Evolutionary conservation across 2,113 vertebrate genomes (phyloP), one percentile per base, ranked within the genome.

Genomic region (Pelecanus crispus): DNA sequence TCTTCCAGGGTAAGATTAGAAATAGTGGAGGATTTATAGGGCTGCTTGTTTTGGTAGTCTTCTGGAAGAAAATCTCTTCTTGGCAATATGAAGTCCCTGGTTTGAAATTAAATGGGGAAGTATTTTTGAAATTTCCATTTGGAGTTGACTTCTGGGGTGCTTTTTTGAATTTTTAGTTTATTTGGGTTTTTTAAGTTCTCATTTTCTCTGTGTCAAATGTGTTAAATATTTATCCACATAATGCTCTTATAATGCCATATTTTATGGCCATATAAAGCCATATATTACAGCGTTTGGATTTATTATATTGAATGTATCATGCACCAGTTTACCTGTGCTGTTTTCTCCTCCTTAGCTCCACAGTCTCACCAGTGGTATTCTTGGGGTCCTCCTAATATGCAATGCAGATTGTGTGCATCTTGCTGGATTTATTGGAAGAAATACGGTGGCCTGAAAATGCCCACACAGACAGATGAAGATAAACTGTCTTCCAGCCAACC

Each of bases 381-480:
- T 25, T 99, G 99, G 99, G 99, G 99, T n/a, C 99, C 99, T 81
- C 99, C 99, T 13, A 99, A 99, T 97, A 99, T 99, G 99, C 99
- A 99, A 4, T 99, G 99, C 95, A 99, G 99, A 87, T 97, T 99
- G 94, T 99, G 99, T 84, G 99, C 99, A 34, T 98, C 99, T 93
- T 99, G 99, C 97, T 99, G 99, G 99, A 99, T 99, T 97, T 99
- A 99, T 94, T 99, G 99, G 99, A 99, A 99, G 98, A 99, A 99
- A 97, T 99, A 99, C 1, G 99, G 99, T 63, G 99, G 99, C 82
- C 98, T 99, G 95, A 99, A 99, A 98, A 99, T 99, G 99, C 99
- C 99, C 28, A 99, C 99, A 91, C 98, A 99, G 96, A 99, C 99
- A 56, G 99, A 99, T 70, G 99, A 98, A 80, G 99, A 99, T 96